Evolutionary conservation across 2,113 vertebrate species (phyloP).

Genomic region (Brachionichthys hirsutus): DNA sequence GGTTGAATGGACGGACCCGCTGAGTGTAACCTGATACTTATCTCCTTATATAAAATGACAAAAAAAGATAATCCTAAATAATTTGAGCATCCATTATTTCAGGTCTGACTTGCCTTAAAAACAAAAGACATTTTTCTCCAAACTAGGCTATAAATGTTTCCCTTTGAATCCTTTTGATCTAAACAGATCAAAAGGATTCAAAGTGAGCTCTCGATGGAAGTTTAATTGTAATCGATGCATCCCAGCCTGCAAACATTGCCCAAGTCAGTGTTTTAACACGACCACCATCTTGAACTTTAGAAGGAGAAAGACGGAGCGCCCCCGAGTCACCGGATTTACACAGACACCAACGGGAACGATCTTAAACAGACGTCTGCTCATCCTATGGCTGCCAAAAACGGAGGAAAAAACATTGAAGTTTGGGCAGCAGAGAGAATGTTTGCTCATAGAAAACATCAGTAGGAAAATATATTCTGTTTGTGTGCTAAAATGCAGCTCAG

Average conservation of each 20-base stretch:
- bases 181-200: no score
- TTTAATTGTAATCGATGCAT: constrained; percentile 20
- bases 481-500: constrained; percentile 45
- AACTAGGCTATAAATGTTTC: no score
- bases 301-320: constrained; percentile 12
- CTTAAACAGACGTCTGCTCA: constrained; percentile 2
- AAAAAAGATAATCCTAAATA: no score
- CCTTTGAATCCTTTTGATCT: no score
- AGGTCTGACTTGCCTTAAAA: no score
- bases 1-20: no score
- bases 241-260: constrained; percentile 29
- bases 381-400: constrained; percentile 1
- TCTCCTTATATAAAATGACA: no score
- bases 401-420: not conserved
- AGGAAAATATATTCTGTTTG: not conserved
- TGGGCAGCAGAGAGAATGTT: not conserved
- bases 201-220: no score
- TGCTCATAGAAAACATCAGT: not conserved
- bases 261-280: not conserved
- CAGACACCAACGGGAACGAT: constrained; percentile 5
- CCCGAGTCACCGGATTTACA: constrained; percentile 36
- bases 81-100: no score
- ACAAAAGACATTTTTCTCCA: no score
- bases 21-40: no score
- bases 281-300: constrained; percentile 13